These are phyloP conservation scores for Melanotaenia boesemani DNA, from an alignment of 2,797 vertebrate species.

Conservation along the genomic window DNA sequence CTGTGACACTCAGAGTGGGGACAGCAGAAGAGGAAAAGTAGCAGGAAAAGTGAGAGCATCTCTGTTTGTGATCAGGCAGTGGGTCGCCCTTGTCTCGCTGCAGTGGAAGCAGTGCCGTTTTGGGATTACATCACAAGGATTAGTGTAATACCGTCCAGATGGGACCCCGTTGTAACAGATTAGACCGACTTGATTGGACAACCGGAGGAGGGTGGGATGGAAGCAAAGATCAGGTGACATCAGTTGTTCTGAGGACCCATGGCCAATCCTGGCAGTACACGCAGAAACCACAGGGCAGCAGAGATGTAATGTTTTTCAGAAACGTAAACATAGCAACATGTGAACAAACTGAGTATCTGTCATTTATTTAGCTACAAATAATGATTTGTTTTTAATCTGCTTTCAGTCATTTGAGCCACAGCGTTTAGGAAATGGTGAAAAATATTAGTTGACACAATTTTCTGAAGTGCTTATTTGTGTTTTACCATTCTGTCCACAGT, in stretches of 20 bases:
- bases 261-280: conserved; percentile 22
- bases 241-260: conserved; percentile 17
- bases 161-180: conserved; percentile 76
- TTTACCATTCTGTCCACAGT: neutral
- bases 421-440: neutral
- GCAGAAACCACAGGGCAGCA: conserved; percentile 8
- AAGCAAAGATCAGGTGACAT: conserved; percentile 64
- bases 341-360: conserved; percentile 9
- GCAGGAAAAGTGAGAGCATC: conserved; percentile 30
- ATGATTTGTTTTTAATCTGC: conserved; percentile 8
- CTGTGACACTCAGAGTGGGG: conserved; percentile 3
- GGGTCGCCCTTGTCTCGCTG: conserved; percentile 34
- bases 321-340: conserved; percentile 7
- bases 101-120: conserved; percentile 65
- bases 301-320: conserved; percentile 4
- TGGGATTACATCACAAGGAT: conserved; percentile 82
- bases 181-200: conserved; percentile 76
- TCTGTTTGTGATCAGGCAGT: conserved; percentile 47
- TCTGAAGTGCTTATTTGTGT: neutral
- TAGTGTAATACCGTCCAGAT: conserved; percentile 81
- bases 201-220: conserved; percentile 33
- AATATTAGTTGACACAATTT: neutral
- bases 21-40: neutral
- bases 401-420: neutral
- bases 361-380: neutral